These are phyloP conservation scores for Rhabdomys pumilio DNA, from an alignment of 2,797 vertebrate genomes.

Conservation along the genomic window DNA sequence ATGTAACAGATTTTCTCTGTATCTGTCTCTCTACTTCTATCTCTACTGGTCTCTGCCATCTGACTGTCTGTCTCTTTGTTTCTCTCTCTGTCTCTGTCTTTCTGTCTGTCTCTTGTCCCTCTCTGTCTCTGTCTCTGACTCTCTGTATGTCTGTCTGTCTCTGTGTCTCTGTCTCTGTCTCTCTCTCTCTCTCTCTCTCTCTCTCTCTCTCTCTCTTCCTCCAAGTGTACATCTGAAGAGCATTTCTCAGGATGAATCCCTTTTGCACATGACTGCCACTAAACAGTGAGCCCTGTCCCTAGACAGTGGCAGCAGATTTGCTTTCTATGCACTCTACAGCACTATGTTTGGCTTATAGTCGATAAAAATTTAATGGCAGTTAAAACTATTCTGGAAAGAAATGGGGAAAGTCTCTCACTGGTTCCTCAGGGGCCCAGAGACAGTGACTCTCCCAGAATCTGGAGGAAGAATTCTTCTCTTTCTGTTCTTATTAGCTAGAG, in stretches of 20 bases:
- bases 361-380: conserved; percentile 44
- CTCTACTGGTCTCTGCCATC: not conserved
- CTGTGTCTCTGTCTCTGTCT: not conserved
- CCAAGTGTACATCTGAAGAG: not conserved
- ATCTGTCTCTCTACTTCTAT: not conserved
- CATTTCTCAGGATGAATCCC: not conserved
- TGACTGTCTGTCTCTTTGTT: not conserved
- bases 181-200: not conserved
- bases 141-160: not conserved
- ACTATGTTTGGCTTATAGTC: conserved; percentile 51
- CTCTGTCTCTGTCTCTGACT: not conserved
- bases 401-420: not conserved
- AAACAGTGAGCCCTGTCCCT: not conserved
- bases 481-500: not conserved
- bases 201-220: not conserved
- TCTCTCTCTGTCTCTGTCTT: fast-evolving
- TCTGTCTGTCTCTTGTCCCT: not conserved
- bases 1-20: not conserved
- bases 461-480: not conserved
- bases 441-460: not conserved
- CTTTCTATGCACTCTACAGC: not conserved
- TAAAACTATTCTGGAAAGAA: conserved; percentile 17
- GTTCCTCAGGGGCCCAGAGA: not conserved
- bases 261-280: not conserved
- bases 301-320: not conserved